Evolutionary conservation across 2,888 invertebrate genomes (phyloP).

Genomic region (Drosophila koepferae): DNA sequence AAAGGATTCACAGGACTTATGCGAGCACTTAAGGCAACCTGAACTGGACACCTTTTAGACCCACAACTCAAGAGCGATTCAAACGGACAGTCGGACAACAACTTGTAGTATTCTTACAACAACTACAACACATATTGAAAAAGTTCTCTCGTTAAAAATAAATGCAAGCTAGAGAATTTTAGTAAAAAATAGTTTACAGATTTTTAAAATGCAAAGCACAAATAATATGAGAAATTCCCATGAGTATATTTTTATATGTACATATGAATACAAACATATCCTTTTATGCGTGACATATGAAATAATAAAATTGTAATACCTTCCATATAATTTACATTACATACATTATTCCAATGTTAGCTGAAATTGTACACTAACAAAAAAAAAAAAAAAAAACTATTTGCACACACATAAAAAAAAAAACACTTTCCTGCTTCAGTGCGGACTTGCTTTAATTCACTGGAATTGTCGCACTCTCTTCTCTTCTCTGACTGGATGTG

Average conservation of each 20-base stretch:
- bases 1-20: slow-evolving; percentile 34
- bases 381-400: not conserved
- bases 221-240: not conserved
- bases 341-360: not conserved
- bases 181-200: no score
- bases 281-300: not conserved
- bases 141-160: slow-evolving; percentile 3
- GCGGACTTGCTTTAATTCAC: not conserved
- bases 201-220: not conserved
- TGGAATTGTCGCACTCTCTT: not conserved
- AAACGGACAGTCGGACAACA: slow-evolving; percentile 18
- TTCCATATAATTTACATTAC: not conserved
- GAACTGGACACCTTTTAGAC: slow-evolving; percentile 52
- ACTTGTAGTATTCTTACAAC: slow-evolving; percentile 15
- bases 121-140: not conserved
- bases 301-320: not conserved
- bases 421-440: not conserved
- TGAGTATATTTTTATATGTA: not conserved
- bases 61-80: slow-evolving; percentile 14
- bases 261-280: not conserved
- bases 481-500: not conserved
- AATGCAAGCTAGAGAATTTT: not conserved
- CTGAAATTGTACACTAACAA: not conserved
- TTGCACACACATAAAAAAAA: not conserved
- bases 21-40: slow-evolving; percentile 41